Evolutionary conservation across 2,113 vertebrate species (phyloP).

Genomic region (Otolemur garnettii): DNA sequence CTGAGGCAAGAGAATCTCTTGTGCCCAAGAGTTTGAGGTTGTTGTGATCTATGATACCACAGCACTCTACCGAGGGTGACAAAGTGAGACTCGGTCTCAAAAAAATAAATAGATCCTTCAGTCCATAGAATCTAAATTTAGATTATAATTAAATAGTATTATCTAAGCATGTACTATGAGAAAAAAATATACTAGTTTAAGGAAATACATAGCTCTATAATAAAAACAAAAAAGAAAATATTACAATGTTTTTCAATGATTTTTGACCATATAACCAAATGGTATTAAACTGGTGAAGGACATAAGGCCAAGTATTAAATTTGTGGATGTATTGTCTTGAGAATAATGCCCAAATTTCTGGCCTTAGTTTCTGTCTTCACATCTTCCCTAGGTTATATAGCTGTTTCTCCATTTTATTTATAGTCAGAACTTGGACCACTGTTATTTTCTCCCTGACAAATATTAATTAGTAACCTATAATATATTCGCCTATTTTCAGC

Average conservation of each 20-base stretch:
- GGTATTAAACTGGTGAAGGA: neutral
- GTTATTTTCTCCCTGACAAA: conserved; percentile 6
- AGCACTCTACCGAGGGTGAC: too few species aligned
- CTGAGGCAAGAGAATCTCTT: too few species aligned
- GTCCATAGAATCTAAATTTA: conserved; percentile 1
- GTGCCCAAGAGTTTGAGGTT: too few species aligned
- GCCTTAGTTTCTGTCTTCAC: neutral
- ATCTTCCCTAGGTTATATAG: neutral
- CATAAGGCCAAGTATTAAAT: neutral
- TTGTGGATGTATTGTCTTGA: neutral
- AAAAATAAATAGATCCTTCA: neutral
- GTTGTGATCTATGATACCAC: too few species aligned
- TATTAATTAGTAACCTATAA: conserved; percentile 22
- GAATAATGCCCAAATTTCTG: conserved; percentile 4
- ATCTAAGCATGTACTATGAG: neutral
- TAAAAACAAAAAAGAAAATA: conserved; percentile 7
- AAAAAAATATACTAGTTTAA: neutral
- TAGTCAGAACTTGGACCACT: neutral
- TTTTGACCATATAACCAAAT: neutral
- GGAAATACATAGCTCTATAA: neutral
- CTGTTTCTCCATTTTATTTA: neutral
- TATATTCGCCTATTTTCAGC: neutral
- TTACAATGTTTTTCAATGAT: neutral
- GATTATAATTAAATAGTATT: neutral
- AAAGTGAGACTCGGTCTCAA: too few species aligned